Evolutionary conservation across 2,888 invertebrate genomes (phyloP), one percentile per base, ranked within the genome.

Genomic region (Pachliopta kotzebuea): DNA sequence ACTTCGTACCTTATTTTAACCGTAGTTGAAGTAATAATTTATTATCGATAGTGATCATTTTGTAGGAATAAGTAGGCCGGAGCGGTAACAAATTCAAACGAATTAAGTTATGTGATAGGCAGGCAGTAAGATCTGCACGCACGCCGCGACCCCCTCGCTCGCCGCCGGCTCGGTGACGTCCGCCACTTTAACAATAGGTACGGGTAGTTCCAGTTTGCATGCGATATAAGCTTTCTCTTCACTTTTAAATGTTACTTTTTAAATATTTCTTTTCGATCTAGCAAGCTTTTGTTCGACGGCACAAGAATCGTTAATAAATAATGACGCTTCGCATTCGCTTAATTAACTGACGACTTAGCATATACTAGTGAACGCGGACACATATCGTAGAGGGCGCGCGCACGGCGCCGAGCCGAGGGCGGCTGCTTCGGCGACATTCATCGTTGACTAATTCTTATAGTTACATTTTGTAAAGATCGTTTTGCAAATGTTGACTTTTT

Each of bases 401-500:
- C 69, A 69, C 72, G 74, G 69, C 81, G 83, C 78, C 81, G 81
- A 74, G 82, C 81, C 79, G 79, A 73, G 75, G 75, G 74, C 74
- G 76, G 73, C 72, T 73, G 70, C 76, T 74, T 79, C 76, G 86
- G 81, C 83, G 82, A 77, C 82, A 81, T 78, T 81, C 83, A 86
- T 88, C 87, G 88, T 90, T 90, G 84, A 88, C 85, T 90, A 85
- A 88, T 89, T 88, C 87, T 88, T 88, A 88, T 86, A 88, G 86
- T 86, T 86, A 90, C 87, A 87, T 88, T 89, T 90, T 90, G 89
- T 89, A 82, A 90, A 85, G 84, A 81, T 75, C 83, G 85, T 88
- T 90, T 90, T 90, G 90, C 88, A 89, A 90, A 86, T 88, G 89
- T 91, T 91, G 86, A 90, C 88, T 88, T 90, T 89, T 88, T 90